These are phyloP conservation scores for Telenomus remus DNA, from an alignment of 1,140 invertebrate species.

Conservation along the genomic window DNA sequence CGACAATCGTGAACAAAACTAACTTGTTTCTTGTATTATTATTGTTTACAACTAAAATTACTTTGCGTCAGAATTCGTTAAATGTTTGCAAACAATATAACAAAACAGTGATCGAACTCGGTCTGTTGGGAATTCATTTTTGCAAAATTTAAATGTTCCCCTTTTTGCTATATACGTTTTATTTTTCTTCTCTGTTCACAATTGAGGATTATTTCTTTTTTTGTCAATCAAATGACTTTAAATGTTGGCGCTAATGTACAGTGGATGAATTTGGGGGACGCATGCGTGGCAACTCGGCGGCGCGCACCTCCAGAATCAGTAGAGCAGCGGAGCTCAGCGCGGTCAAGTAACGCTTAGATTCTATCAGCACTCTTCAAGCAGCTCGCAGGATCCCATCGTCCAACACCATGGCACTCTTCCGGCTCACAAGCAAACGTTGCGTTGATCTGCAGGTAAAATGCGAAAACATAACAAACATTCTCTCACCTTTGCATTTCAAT, in stretches of 20 bases:
- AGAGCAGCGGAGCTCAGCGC: conserved; percentile 38
- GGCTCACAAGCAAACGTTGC: conserved; percentile 42
- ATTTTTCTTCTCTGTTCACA: too few species aligned
- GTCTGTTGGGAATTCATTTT: too few species aligned
- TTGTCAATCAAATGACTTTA: too few species aligned
- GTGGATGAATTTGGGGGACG: background rate
- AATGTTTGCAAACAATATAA: too few species aligned
- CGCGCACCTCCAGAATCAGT: conserved; percentile 12
- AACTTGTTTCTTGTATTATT: too few species aligned
- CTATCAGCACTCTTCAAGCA: conserved; percentile 14
- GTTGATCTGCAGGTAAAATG: conserved; percentile 34
- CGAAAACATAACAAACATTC: background rate
- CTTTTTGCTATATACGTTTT: too few species aligned
- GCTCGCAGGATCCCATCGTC: conserved; percentile 4
- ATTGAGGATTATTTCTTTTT: too few species aligned
- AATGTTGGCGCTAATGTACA: background rate
- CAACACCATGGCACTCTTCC: conserved; percentile 47
- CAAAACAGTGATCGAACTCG: too few species aligned
- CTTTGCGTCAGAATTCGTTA: too few species aligned
- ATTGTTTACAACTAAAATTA: too few species aligned
- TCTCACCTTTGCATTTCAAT: background rate
- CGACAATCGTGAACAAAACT: too few species aligned
- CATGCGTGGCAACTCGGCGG: conserved; percentile 22
- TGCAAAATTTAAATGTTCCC: too few species aligned
- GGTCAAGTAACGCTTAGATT: conserved; percentile 25